These are phyloP conservation scores for Empidonax alnorum DNA, from an alignment of 2,113 vertebrate genomes.

Conservation along the genomic window DNA sequence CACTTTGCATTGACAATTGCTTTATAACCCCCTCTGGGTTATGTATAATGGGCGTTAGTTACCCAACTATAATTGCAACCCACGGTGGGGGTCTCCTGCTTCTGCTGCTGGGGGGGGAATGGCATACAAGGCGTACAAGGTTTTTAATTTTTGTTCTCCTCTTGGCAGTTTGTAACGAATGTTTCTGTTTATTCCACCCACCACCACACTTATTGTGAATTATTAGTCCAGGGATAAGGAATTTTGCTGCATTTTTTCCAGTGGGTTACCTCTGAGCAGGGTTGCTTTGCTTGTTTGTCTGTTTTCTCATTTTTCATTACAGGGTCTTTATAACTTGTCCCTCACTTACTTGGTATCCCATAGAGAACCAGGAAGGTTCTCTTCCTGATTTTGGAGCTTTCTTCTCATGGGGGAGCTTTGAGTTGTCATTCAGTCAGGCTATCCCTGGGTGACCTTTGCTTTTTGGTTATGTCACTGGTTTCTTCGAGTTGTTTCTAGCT, in stretches of 20 bases:
- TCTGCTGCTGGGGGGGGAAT: accelerated
- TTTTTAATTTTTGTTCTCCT: not conserved
- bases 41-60: not conserved
- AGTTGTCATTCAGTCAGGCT: not conserved
- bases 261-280: not conserved
- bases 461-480: not conserved
- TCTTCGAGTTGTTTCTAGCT: not conserved
- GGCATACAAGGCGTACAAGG: not conserved
- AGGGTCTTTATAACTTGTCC: accelerated
- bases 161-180: not conserved
- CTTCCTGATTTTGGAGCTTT: not conserved
- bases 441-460: not conserved
- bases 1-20: not conserved
- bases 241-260: not conserved
- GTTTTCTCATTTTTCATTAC: not conserved
- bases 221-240: not conserved
- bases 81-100: not conserved
- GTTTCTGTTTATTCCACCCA: not conserved
- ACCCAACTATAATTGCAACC: not conserved
- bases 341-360: not conserved
- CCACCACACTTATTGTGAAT: accelerated
- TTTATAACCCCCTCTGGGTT: not conserved
- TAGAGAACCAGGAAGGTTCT: not conserved
- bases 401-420: not conserved
- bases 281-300: not conserved